phyloP scores from a whole-genome alignment of 2,888 invertebrate genomes.

The Halictus quadricinctus region DNA sequence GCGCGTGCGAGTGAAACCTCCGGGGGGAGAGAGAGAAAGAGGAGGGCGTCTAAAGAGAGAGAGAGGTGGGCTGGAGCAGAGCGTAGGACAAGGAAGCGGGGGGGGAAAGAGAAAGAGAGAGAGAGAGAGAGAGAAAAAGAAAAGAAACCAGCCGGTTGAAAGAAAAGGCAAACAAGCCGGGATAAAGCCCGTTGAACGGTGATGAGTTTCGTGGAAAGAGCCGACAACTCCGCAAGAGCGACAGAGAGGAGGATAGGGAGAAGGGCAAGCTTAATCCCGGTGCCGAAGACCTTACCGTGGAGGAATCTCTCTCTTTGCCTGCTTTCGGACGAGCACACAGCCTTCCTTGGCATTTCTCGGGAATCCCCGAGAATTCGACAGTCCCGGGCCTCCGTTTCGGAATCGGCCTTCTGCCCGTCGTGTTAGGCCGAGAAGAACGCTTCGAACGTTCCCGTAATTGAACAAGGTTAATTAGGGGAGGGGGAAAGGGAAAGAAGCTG shows the following conservation, averaged over 20 bases:
- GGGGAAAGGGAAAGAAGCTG: background rate
- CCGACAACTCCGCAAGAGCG: constrained; percentile 48
- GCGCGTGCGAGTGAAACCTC: constrained; percentile 53
- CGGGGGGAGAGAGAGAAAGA: constrained; percentile 21
- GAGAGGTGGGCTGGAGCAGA: background rate
- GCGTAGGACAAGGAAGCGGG: constrained; percentile 16
- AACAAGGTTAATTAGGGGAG: background rate
- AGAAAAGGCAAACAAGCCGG: constrained; percentile 73
- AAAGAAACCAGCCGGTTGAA: constrained; percentile 61
- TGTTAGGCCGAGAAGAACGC: background rate
- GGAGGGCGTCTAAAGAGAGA: constrained; percentile 15
- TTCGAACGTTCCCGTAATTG: constrained; percentile 24
- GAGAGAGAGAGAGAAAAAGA: constrained; percentile 48
- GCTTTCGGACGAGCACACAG: constrained; percentile 47
- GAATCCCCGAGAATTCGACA: constrained; percentile 62
- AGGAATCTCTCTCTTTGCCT: constrained; percentile 52
- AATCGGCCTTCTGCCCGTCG: constrained; percentile 13
- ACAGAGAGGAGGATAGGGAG: constrained; percentile 48
- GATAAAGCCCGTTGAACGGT: constrained; percentile 72
- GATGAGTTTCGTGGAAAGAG: constrained; percentile 76
- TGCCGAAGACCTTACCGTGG: constrained; percentile 56
- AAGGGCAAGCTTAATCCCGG: constrained; percentile 67
- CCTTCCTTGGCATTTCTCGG: constrained; percentile 55
- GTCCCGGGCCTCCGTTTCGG: constrained; percentile 40
- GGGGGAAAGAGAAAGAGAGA: constrained; percentile 37